Evolutionary conservation across 2,113 vertebrate genomes (phyloP).

Genomic region (Peromyscus californicus): DNA sequence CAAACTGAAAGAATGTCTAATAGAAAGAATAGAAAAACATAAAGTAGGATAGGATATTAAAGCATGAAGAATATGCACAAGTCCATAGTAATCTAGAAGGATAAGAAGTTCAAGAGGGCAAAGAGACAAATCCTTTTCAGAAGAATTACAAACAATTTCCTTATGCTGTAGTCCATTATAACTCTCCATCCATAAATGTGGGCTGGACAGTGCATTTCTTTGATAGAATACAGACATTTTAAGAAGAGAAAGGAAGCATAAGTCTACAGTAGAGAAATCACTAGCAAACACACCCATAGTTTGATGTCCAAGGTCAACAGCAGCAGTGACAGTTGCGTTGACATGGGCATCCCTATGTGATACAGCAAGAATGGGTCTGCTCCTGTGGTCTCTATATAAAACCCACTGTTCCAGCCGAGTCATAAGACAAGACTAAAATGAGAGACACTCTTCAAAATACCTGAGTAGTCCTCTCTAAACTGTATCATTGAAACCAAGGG

Average conservation of each 20-base stretch:
- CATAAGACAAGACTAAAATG: not conserved
- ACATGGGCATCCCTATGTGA: not conserved
- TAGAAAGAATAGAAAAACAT: not conserved
- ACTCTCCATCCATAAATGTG: not conserved
- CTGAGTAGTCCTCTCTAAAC: not conserved
- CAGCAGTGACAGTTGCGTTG: fast-evolving
- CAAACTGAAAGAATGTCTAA: not conserved
- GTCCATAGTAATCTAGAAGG: not conserved
- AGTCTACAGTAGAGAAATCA: not conserved
- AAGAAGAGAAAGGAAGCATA: not conserved
- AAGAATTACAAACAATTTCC: not conserved
- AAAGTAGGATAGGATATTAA: not conserved
- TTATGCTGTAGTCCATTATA: not conserved
- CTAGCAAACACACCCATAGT: not conserved
- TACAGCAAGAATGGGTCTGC: not conserved
- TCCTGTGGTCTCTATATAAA: not conserved
- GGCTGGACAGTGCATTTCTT: not conserved
- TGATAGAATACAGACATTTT: not conserved
- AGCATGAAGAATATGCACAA: not conserved
- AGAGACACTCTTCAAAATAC: not conserved
- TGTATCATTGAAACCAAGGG: not conserved
- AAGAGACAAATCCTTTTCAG: not conserved
- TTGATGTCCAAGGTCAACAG: not conserved
- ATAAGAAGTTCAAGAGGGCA: not conserved
- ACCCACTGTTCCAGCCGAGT: not conserved